A percentile compares a stretch with the other conserved stretches of the same genome.
Evolutionary conservation across 2,113 vertebrate species (phyloP).

Genomic region (Sclerurus mexicanus): DNA sequence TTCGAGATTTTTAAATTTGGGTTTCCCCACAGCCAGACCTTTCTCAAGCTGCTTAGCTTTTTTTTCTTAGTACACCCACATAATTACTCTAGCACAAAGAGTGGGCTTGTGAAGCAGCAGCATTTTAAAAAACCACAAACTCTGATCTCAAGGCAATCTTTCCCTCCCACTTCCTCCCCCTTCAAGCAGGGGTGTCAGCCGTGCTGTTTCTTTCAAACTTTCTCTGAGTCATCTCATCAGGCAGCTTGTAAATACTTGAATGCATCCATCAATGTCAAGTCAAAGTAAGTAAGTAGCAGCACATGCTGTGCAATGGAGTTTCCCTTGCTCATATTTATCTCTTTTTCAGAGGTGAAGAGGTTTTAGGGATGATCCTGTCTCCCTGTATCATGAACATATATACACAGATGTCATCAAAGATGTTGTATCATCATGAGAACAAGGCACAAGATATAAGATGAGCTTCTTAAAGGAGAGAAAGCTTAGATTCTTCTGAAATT

Average conservation of each 20-base stretch:
- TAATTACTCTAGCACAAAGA: slow-evolving; percentile 73
- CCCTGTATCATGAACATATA: not conserved
- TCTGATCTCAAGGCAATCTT: slow-evolving; percentile 71
- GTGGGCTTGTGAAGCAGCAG: slow-evolving; percentile 73
- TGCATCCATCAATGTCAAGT: slow-evolving; percentile 58
- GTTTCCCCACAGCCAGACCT: slow-evolving; percentile 58
- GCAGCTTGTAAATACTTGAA: slow-evolving; percentile 67
- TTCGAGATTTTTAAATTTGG: slow-evolving; percentile 49
- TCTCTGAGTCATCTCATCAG: slow-evolving; percentile 65
- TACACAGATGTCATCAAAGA: not conserved
- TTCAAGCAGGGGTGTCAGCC: slow-evolving; percentile 67
- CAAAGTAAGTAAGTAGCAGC: slow-evolving; percentile 28
- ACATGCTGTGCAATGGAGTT: not conserved
- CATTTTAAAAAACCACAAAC: slow-evolving; percentile 72
- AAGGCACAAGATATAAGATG: not conserved
- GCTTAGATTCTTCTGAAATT: not conserved
- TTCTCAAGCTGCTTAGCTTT: slow-evolving; percentile 56
- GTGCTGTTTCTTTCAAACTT: slow-evolving; percentile 67
- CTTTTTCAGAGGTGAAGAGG: not conserved
- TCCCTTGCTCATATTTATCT: not conserved
- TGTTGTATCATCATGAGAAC: not conserved
- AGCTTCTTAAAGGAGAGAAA: not conserved
- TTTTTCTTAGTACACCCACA: slow-evolving; percentile 70
- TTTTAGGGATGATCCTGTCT: not conserved
- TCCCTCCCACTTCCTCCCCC: slow-evolving; percentile 67